A percentile compares a stretch with the other conserved stretches of the same genome.
phyloP scores from a whole-genome alignment of 1,140 invertebrate species.

The Drosophila malerkotliana region DNA sequence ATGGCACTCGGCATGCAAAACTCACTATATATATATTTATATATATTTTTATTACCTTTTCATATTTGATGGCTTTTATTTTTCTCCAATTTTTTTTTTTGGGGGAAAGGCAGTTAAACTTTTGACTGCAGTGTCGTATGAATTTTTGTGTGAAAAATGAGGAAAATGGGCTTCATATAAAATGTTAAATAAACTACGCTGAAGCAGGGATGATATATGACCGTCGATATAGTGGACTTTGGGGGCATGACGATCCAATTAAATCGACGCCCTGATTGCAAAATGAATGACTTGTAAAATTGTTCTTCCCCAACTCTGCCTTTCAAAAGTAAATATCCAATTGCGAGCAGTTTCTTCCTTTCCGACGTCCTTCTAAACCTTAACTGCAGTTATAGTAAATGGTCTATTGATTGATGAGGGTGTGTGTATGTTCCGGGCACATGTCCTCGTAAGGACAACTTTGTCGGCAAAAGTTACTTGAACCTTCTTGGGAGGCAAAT shows the following conservation, averaged over 20 bases:
- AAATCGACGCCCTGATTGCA: slow-evolving; percentile 64
- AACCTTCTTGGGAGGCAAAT: slow-evolving; percentile 41
- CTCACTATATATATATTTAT: neutral
- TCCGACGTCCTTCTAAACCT: slow-evolving; percentile 21
- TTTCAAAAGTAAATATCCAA: slow-evolving; percentile 60
- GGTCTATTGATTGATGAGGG: slow-evolving; percentile 67
- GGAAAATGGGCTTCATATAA: slow-evolving; percentile 6
- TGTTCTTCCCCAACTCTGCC: slow-evolving; percentile 17
- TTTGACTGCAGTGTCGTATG: slow-evolving; percentile 42
- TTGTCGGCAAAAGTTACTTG: slow-evolving; percentile 51
- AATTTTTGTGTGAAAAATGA: slow-evolving; percentile 47
- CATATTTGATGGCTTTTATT: slow-evolving; percentile 13
- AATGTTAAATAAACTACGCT: slow-evolving; percentile 32
- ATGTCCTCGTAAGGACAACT: neutral
- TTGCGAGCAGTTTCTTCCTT: slow-evolving; percentile 33
- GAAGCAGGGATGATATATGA: slow-evolving; percentile 35
- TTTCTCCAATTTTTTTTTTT: neutral
- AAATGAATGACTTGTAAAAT: slow-evolving; percentile 78
- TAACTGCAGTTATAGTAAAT: slow-evolving; percentile 67
- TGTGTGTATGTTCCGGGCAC: neutral
- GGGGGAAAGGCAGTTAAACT: slow-evolving; percentile 21
- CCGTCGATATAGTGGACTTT: slow-evolving; percentile 46
- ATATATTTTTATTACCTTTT: slow-evolving; percentile 37
- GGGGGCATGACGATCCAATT: slow-evolving; percentile 56
- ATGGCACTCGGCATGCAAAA: slow-evolving; percentile 37